Conservation (phyloP, 2,797 vertebrate genomes). For the Sandelia bainsii region DNA sequence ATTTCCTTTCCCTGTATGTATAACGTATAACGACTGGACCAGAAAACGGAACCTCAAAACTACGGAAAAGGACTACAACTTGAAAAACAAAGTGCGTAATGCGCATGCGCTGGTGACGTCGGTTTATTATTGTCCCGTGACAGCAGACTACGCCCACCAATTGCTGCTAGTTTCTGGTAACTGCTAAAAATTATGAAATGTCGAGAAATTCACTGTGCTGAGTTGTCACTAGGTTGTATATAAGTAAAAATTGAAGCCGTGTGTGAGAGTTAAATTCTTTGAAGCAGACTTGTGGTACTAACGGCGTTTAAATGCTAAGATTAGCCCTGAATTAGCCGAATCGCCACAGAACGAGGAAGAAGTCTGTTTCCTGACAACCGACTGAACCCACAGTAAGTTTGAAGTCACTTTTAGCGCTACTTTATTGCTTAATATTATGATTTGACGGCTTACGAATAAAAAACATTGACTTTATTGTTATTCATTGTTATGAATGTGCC, state of each 20-base stretch:
- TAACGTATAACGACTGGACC: too few relatives aligned
- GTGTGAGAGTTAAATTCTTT: too few relatives aligned
- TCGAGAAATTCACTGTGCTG: neutral
- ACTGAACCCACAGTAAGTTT: slow-evolving; percentile 36
- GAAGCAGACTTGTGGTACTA: neutral
- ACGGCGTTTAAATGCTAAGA: neutral
- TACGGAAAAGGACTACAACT: too few relatives aligned
- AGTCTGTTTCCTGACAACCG: neutral
- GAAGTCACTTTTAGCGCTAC: neutral
- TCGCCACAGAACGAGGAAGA: neutral
- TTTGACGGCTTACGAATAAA: too few relatives aligned
- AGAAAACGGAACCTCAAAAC: too few relatives aligned
- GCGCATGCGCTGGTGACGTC: slow-evolving; percentile 12
- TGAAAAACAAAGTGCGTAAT: accelerated
- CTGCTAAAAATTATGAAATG: slow-evolving; percentile 39
- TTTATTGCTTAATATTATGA: too few relatives aligned
- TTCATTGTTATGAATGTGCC: too few relatives aligned
- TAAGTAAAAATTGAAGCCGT: accelerated
- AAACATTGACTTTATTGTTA: too few relatives aligned
- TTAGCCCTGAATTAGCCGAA: slow-evolving; percentile 5
- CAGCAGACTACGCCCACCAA: accelerated
- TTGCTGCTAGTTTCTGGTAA: neutral
- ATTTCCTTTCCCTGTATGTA: too few relatives aligned
- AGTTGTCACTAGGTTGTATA: neutral
- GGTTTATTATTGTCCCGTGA: slow-evolving; percentile 57